Percentiles rank a stretch among this genome's conserved stretches.
Conservation (phyloP, 2,888 invertebrate species). For the Achlya flavicornis region DNA sequence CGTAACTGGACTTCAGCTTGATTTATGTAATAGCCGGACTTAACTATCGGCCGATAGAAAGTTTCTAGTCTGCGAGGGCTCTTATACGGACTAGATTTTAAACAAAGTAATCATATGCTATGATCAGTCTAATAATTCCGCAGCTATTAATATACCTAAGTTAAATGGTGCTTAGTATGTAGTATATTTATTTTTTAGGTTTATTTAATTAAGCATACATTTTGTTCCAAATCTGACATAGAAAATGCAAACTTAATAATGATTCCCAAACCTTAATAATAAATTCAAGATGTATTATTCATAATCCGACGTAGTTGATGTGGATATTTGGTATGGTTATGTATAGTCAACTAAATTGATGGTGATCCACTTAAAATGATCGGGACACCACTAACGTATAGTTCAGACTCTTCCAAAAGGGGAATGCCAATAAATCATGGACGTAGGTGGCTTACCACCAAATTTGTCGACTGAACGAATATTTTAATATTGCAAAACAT, state of each 20-base stretch:
- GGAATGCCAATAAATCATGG: neutral
- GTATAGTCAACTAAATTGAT: neutral
- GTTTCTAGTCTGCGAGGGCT: too few species aligned
- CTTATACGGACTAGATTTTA: neutral
- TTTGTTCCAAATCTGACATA: neutral
- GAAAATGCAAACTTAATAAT: neutral
- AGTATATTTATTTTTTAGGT: conserved; percentile 21
- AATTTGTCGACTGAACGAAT: neutral
- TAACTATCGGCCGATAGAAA: too few species aligned
- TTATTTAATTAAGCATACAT: conserved; percentile 10
- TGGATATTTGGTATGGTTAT: too few species aligned
- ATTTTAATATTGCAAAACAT: neutral
- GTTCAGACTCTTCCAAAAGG: too few species aligned
- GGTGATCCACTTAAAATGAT: neutral
- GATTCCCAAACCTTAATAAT: too few species aligned
- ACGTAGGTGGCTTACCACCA: neutral
- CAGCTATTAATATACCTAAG: conserved; percentile 12
- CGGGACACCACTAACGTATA: neutral
- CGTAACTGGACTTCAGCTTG: too few species aligned
- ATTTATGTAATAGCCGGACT: too few species aligned
- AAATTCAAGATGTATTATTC: too few species aligned
- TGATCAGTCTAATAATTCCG: conserved; percentile 16
- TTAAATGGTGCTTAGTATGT: conserved; percentile 14
- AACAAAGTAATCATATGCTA: conserved; percentile 15
- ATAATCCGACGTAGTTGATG: too few species aligned